These are phyloP conservation scores for Ibycter americanus DNA, from an alignment of 2,797 vertebrate species.

Conservation along the genomic window DNA sequence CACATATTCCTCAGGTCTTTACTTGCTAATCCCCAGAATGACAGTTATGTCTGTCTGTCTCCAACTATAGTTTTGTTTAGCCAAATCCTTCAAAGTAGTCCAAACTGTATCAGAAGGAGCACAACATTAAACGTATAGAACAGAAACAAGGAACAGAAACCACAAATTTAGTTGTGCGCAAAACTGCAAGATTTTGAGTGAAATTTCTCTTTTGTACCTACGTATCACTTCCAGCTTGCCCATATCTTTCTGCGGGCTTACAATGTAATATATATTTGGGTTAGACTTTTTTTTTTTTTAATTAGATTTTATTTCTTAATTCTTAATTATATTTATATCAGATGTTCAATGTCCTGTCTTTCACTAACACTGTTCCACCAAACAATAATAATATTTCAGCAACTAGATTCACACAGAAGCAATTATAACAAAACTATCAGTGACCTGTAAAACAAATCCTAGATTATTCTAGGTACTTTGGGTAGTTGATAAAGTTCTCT, in stretches of 20 bases:
- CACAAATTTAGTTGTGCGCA: rapidly evolving
- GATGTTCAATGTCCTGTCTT: not conserved
- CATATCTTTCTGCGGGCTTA: not conserved
- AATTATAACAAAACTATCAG: not conserved
- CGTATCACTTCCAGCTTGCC: not conserved
- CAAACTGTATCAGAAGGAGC: not conserved
- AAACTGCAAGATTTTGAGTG: not conserved
- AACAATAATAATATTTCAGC: not conserved
- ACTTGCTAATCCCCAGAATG: not conserved
- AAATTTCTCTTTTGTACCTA: not conserved
- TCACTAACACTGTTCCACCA: not conserved
- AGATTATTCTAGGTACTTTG: not conserved
- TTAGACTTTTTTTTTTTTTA: not conserved
- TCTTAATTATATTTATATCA: not conserved
- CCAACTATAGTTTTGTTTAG: not conserved
- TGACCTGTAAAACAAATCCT: not conserved
- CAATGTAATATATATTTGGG: not conserved
- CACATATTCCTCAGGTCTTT: not conserved
- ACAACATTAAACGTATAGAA: not conserved
- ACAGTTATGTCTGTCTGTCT: not conserved
- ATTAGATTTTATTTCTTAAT: not conserved
- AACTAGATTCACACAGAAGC: not conserved
- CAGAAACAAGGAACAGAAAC: not conserved
- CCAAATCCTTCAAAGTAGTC: not conserved
- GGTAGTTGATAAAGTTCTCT: not conserved